Base-by-base conservation (phyloP, 2,888 invertebrate species). In the Micoletzkya japonica region DNA sequence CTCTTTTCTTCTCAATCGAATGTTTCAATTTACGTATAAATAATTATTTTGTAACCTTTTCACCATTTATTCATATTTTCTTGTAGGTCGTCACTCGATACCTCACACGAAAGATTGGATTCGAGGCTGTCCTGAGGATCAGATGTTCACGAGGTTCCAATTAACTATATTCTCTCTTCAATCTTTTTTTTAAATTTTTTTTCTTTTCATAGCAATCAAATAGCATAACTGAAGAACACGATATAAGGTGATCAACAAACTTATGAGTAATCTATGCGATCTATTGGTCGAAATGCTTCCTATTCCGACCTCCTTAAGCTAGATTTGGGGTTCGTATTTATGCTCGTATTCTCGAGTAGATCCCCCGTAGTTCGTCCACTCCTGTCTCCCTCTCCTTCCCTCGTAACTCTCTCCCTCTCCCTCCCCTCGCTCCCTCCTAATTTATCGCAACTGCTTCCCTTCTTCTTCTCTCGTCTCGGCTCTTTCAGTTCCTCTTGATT, bases 71-170 rank as follows among this genome's bases (percentile, higher is more conserved):
- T 20, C 20, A 44, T n/a, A 6, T 7, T 30, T 14, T 24, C 36
- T 28, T 66, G 24, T 30, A 66, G 64, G 64, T 66, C 28, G 88
- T 99, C 36, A 90, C 91, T 52, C 89, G 98, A 20, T 98, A 99
- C 88, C 89, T 99, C 70, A 92, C 93, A 0, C 89, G 98, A 77
- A 97, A 97, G 89, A 94, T 98, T 76, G 98, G 98, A 59, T 96
- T 98, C 86, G 98, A 99, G 87, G 94, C 98, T 4, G 98, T 98
- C 30, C 94, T 98, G 94, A 89, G 98, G 81, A 92, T 98, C 77
- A 90, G 97, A 6, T 96, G 95, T 86, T 94, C 95, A 1, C 86
- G 87, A 90, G 92, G 91, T 91, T 75, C 76, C 20, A 10, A n/a
- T n/a, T n/a, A n/a, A n/a, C n/a, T 60, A 2, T 36, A 20, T 32